Percentiles rank a stretch among this genome's conserved stretches.
These are phyloP conservation scores for Tokudaia tokunoshimensis DNA, from an alignment of 2,797 vertebrate species.

Conservation along the genomic window DNA sequence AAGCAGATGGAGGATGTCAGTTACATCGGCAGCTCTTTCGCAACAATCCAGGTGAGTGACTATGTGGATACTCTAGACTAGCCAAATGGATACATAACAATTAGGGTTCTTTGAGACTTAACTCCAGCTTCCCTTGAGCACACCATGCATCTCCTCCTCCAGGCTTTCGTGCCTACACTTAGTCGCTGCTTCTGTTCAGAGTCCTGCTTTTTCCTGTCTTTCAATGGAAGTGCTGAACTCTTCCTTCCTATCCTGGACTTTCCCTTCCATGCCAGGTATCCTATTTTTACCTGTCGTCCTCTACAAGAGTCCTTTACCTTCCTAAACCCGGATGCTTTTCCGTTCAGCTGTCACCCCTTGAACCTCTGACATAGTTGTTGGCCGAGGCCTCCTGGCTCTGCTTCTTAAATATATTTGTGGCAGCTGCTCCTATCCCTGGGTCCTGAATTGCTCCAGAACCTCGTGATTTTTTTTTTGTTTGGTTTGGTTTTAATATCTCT, in stretches of 20 bases:
- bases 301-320: neutral
- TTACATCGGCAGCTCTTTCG: neutral
- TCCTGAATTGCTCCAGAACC: neutral
- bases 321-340: slow-evolving; percentile 23
- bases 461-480: slow-evolving; percentile 30
- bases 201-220: neutral
- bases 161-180: too few species aligned
- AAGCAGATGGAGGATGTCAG: neutral
- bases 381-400: neutral
- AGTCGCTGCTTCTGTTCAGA: neutral
- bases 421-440: neutral
- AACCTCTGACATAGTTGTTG: neutral
- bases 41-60: neutral
- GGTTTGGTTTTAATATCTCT: slow-evolving; percentile 50
- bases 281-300: neutral
- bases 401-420: slow-evolving; percentile 38
- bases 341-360: neutral
- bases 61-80: neutral
- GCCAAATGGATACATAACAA: neutral
- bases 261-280: neutral
- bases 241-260: neutral
- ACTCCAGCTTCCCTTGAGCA: neutral
- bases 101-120: neutral
- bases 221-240: neutral
- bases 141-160: neutral